These are phyloP conservation scores for Triplophysa yarkandensis DNA, from an alignment of 2,797 vertebrate species.

Conservation along the genomic window DNA sequence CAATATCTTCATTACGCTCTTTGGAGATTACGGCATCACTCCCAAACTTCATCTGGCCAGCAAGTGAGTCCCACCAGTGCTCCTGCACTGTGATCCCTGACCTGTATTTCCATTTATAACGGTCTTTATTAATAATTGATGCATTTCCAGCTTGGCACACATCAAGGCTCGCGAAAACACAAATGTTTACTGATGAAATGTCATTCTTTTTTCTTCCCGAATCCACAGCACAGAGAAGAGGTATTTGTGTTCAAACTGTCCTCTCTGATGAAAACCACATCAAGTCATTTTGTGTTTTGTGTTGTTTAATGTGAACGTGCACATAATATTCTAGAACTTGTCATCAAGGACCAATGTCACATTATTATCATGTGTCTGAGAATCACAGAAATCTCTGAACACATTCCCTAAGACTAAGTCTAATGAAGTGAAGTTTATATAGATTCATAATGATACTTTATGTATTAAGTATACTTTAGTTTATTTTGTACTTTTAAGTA, in stretches of 20 bases:
- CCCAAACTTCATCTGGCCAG: conserved; percentile 94
- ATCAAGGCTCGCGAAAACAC: neutral
- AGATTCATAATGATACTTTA: too few relatives aligned
- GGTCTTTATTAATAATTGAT: conserved; percentile 12
- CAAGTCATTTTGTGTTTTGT: conserved; percentile 37
- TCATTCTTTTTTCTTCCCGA: conserved; percentile 68
- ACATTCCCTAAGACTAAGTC: too few relatives aligned
- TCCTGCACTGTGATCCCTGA: neutral
- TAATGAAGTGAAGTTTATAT: too few relatives aligned
- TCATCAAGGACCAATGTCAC: conserved; percentile 67
- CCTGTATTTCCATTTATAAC: neutral
- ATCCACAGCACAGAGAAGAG: conserved; percentile 89
- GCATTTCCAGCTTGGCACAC: neutral
- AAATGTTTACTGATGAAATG: neutral
- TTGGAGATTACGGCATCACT: conserved; percentile 91
- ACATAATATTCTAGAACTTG: conserved; percentile 79
- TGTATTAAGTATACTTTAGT: too few relatives aligned
- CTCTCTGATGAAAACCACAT: conserved; percentile 11
- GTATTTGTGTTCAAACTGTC: conserved; percentile 69
- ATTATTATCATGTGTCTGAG: neutral
- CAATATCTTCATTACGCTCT: conserved; percentile 91
- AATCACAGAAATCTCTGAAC: too few relatives aligned
- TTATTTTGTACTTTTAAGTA: too few relatives aligned
- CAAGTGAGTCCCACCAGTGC: conserved; percentile 82
- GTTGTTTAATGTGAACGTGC: conserved; percentile 64